phyloP scores from a whole-genome alignment of 2,888 invertebrate genomes.

The Athalia circularis region DNA sequence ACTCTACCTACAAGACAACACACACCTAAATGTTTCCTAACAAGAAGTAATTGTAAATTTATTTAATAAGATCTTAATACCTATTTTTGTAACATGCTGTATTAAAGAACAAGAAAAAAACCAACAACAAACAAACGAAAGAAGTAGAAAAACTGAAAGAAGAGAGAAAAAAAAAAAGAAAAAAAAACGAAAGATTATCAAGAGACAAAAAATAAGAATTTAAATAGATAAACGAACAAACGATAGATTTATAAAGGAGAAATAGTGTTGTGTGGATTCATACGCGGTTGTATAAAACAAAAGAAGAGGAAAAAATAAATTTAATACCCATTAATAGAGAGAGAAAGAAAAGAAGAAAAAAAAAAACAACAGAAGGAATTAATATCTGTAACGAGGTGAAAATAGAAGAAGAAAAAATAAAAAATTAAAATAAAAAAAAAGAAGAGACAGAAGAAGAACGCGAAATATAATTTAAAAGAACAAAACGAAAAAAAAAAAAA shows the following conservation, averaged over 20 bases:
- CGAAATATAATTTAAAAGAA: background rate
- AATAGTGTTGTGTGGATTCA: too few species aligned
- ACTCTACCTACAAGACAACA: constrained; percentile 72
- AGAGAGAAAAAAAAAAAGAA: constrained; percentile 45
- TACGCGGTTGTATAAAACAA: too few species aligned
- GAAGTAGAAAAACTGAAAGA: constrained; percentile 42
- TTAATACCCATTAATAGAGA: too few species aligned
- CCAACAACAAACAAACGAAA: background rate
- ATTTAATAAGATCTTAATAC: constrained; percentile 54
- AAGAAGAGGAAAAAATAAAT: too few species aligned
- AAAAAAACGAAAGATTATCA: constrained; percentile 34
- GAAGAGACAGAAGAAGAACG: too few species aligned
- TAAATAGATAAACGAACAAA: background rate
- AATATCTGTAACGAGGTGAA: too few species aligned
- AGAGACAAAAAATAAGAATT: constrained; percentile 32
- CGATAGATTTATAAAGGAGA: too few species aligned
- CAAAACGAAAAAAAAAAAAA: background rate
- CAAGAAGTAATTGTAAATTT: constrained; percentile 66
- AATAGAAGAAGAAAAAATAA: too few species aligned
- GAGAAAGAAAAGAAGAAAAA: too few species aligned
- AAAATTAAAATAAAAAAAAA: too few species aligned
- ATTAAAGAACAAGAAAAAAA: constrained; percentile 42
- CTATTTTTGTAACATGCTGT: constrained; percentile 40
- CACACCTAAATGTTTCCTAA: constrained; percentile 63
- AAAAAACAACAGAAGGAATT: too few species aligned